Base-by-base conservation (phyloP, 2,113 vertebrate species). In the Thalassoma bifasciatum region DNA sequence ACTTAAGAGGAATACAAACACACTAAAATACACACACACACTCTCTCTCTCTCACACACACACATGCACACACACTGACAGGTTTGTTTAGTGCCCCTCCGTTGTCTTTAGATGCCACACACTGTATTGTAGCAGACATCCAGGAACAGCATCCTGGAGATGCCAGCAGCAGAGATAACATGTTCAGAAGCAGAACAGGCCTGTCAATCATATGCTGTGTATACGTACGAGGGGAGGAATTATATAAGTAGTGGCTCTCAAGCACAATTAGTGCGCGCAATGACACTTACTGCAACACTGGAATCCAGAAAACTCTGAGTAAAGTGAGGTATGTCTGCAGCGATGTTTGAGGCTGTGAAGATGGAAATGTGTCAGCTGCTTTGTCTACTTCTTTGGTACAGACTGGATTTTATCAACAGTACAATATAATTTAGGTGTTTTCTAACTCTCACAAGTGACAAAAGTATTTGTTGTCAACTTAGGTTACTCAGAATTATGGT, bases 81-180 rank as follows among this genome's bases (percentile, higher is more conserved):
- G 30, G 14, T 51, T 77, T 79, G 30, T 51, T 11, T 38, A 12
- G 13, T 5, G 38, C 30, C 59, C 37, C 26, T 36, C 22, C 8
- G 19, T 72, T 17, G n/a, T 75, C 62, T 46, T 21, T 44, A 72
- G 57, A 52, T 0, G 14, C 23, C 58, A 19, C 64, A 11, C 22
- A 14, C 34, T 23, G 61, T 30, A 65, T 56, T 64, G 19, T 61
- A 42, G 50, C 47, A 30, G 5, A 49, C 62, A 4, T 78, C 19
- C 83, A 66, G 66, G 37, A 80, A 12, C 75, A 46, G 37, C 40
- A 61, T 77, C 64, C 67, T 30, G 49, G 62, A 75, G 23, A 17
- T 24, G 47, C 23, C 59, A 47, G 64, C n/a, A 66, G 51, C 36
- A 69, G 40, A 71, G 64, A 47, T 4, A 65, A 59, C 34, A 30